These are phyloP conservation scores for Nymphalis polychloros DNA, from an alignment of 2,888 invertebrate genomes.

Conservation along the genomic window DNA sequence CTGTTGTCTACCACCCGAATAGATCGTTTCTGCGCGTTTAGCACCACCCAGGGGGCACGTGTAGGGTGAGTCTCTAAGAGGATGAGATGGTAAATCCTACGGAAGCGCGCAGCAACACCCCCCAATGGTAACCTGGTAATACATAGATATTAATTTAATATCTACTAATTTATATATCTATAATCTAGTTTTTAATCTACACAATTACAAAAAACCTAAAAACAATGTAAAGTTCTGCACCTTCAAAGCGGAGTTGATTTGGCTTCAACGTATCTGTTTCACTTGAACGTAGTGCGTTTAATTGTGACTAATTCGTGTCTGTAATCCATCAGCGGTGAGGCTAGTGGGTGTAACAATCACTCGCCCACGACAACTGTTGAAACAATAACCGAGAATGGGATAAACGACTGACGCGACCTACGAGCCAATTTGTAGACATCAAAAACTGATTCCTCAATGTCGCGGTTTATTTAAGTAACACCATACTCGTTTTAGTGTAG, in stretches of 20 bases:
- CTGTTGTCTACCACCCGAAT: too few species aligned
- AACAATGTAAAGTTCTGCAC: conserved; percentile 3
- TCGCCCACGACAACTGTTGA: conserved; percentile 60
- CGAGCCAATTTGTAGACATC: conserved; percentile 23
- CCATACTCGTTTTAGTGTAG: too few species aligned
- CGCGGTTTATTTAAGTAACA: background rate
- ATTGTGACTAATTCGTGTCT: conserved; percentile 68
- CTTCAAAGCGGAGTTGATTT: conserved; percentile 4
- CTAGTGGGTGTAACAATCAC: conserved; percentile 71
- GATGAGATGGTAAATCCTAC: too few species aligned
- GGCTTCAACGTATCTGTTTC: conserved; percentile 49
- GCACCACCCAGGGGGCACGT: too few species aligned
- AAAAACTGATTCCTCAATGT: conserved; percentile 15
- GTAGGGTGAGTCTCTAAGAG: too few species aligned
- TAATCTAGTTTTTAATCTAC: background rate
- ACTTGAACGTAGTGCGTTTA: conserved; percentile 49
- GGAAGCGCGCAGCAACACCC: too few species aligned
- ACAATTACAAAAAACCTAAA: background rate
- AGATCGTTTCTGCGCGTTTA: too few species aligned
- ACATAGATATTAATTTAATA: too few species aligned
- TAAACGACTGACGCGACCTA: conserved; percentile 29
- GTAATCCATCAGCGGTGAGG: conserved; percentile 64
- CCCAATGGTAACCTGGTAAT: too few species aligned
- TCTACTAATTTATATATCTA: too few species aligned
- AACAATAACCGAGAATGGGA: conserved; percentile 54